Percentiles rank a stretch among this genome's conserved stretches.
Evolutionary conservation across 2,888 invertebrate genomes (phyloP).

Genomic region (Halocaridina rubra): DNA sequence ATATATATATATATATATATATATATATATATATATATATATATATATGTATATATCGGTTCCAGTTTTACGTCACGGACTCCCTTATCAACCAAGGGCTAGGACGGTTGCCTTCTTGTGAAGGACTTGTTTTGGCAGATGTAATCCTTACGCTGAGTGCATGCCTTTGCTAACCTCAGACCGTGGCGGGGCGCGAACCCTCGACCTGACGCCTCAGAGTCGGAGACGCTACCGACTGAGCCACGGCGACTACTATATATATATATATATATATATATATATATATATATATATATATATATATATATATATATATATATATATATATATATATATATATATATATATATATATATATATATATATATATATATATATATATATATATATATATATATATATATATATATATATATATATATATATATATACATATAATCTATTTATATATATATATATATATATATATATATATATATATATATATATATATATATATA

Average conservation of each 20-base stretch:
- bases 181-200: no score
- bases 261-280: conserved; percentile 1
- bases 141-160: no score
- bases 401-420: neutral
- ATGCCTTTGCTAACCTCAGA: no score
- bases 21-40: neutral
- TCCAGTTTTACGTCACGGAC: no score
- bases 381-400: neutral
- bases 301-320: neutral
- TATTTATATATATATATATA: no score
- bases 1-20: neutral
- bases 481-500: neutral
- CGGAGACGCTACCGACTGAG: no score
- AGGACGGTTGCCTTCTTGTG: no score
- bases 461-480: no score
- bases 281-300: conserved; percentile 1
- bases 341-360: neutral
- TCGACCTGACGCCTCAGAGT: no score
- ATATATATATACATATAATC: neutral
- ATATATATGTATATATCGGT: neutral
- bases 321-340: neutral
- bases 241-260: no score
- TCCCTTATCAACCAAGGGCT: no score
- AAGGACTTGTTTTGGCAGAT: no score
- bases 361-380: neutral